These are phyloP conservation scores for Agelastica alni DNA, from an alignment of 2,888 invertebrate genomes.

Conservation along the genomic window DNA sequence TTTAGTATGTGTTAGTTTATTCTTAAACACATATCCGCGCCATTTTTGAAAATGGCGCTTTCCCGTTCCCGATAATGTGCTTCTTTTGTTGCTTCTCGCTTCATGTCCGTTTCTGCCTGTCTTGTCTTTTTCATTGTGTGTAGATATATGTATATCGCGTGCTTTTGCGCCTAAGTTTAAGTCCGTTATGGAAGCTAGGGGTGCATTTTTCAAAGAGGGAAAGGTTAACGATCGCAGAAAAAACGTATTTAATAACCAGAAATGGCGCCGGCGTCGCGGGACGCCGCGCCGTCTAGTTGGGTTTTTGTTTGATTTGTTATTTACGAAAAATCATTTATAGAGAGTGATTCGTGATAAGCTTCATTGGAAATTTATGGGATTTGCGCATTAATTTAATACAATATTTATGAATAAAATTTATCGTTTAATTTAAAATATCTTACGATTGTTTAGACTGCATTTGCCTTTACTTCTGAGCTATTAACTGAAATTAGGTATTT, in stretches of 20 bases:
- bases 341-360: neutral
- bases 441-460: no score
- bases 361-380: conserved; percentile 1
- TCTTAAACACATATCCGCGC: conserved; percentile 43
- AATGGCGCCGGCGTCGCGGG: neutral
- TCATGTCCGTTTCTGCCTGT: conserved; percentile 14
- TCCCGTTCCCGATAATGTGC: conserved; percentile 54
- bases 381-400: neutral
- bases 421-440: no score
- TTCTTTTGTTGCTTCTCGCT: conserved; percentile 47
- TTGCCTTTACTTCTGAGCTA: no score
- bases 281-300: neutral
- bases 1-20: conserved; percentile 37
- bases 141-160: conserved; percentile 31
- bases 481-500: no score
- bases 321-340: neutral
- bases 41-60: conserved; percentile 35
- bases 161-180: conserved; percentile 45
- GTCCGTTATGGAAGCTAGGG: conserved; percentile 30
- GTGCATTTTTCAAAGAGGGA: conserved; percentile 25
- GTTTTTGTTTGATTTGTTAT: conserved; percentile 1
- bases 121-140: conserved; percentile 14
- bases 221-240: conserved; percentile 15
- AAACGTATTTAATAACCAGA: no score
- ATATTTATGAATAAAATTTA: no score